phyloP scores from a whole-genome alignment of 2,113 vertebrate genomes.

The Corythornis cristatus region DNA sequence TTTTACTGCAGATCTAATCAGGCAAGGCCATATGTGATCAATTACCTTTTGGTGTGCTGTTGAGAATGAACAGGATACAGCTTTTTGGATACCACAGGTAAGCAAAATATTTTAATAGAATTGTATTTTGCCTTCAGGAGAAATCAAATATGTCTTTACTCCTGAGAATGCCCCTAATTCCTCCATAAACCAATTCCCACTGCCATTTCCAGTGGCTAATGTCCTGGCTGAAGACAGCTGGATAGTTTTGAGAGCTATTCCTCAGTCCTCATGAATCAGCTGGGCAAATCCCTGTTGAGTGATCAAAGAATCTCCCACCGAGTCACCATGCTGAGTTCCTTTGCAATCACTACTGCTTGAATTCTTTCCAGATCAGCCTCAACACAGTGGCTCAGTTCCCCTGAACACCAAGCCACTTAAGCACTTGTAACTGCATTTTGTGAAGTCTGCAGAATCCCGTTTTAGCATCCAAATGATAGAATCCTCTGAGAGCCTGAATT shows the following conservation, averaged over 20 bases:
- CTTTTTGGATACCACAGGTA: not conserved
- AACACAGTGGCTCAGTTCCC: not conserved
- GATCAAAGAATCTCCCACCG: constrained; percentile 22
- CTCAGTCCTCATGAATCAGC: not conserved
- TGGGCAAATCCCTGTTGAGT: not conserved
- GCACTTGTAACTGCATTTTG: not conserved
- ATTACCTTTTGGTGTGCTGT: not conserved
- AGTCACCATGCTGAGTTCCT: not conserved
- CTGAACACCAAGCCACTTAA: not conserved
- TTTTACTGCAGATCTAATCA: constrained; percentile 52
- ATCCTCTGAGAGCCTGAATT: not conserved
- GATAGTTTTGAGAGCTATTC: not conserved
- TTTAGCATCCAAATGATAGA: not conserved
- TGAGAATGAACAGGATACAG: not conserved
- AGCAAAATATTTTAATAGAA: not conserved
- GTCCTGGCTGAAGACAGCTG: not conserved
- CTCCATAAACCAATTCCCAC: not conserved
- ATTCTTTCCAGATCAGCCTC: not conserved
- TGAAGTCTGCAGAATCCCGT: not conserved
- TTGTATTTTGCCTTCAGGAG: not conserved
- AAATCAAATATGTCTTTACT: not conserved
- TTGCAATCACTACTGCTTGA: not conserved
- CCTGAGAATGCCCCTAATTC: not conserved
- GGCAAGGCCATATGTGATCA: not conserved
- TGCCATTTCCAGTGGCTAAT: not conserved